Evolutionary conservation across 2,888 invertebrate genomes (phyloP), one percentile per base, ranked within the genome.

Genomic region (Oligia fasciuncula): DNA sequence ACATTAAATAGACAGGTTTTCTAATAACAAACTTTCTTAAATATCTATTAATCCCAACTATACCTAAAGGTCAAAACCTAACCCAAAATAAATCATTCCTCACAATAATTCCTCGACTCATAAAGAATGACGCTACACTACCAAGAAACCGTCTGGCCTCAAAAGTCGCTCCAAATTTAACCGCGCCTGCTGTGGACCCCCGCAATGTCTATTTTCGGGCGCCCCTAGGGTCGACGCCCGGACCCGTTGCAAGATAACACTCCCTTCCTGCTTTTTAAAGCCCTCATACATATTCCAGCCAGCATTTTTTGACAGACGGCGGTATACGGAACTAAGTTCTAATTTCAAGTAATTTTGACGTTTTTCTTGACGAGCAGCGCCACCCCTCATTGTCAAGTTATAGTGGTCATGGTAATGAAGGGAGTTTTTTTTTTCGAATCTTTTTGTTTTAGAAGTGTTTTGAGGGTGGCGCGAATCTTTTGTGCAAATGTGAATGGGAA

Each of bases 211-310:
- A 92, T 92, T 92, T 92, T 81, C 73, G 91, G 75, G 77, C 91
- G 77, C 91, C 91, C 91, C 86, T 91, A 89, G 87, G 92, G 93
- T 92, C 92, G 90, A 84, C 81, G 93, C 81, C 92, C 91, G 85
- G 83, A 85, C 87, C 88, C 74, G 68, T 29, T 65, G 76, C 72
- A n/a, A 85, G 84, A 85, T 87, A 87, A 87, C 76, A 35, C 76
- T 80, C 81, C 81, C 87, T 82, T 71, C 68, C 54, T 77, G 60
- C 72, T 80, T 80, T 81, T 79, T 73, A 65, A 67, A 71, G 76
- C 81, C 85, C 85, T 76, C 76, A 60, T 85, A 60, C 80, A 46
- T 68, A 71, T 11, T 65, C 19, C 60, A 51, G 63, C 80, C 70
- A 63, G 62, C 23, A 35, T 69, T 66, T 68, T 49, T 70, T 81